These are phyloP conservation scores for Agriopis leucophaearia DNA, from an alignment of 2,888 invertebrate species.

Conservation along the genomic window DNA sequence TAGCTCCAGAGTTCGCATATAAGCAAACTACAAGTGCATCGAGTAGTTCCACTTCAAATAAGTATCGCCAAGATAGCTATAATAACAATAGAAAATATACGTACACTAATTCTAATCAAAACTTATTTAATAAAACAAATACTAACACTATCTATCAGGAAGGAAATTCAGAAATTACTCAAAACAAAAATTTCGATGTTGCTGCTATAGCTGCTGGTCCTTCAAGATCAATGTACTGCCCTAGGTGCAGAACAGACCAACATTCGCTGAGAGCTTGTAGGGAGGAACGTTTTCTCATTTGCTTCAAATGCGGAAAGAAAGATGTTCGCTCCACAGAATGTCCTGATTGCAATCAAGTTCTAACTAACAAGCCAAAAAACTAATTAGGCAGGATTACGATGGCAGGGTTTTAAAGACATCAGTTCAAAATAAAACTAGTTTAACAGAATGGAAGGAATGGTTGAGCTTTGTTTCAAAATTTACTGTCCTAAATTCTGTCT, in stretches of 20 bases:
- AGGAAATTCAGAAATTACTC: background rate
- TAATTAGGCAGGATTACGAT: slow-evolving; percentile 16
- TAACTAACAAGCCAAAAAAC: slow-evolving; percentile 15
- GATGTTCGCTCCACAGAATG: slow-evolving; percentile 14
- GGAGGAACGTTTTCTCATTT: slow-evolving; percentile 3
- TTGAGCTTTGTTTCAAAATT: background rate
- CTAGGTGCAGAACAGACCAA: slow-evolving; percentile 13
- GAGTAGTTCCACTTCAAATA: background rate
- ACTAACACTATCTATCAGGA: background rate
- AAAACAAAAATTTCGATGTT: background rate
- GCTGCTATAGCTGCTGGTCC: background rate
- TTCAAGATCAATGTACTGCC: slow-evolving; percentile 9
- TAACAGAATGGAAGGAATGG: background rate
- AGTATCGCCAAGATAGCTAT: background rate
- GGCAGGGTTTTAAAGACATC: background rate
- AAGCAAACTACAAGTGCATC: background rate
- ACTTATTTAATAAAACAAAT: background rate
- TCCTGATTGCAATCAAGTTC: background rate
- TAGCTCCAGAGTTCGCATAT: slow-evolving; percentile 43
- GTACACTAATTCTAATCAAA: background rate
- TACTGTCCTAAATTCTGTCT: background rate
- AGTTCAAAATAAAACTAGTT: background rate
- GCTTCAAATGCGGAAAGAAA: slow-evolving; percentile 27
- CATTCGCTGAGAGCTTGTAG: slow-evolving; percentile 13
- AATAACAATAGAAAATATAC: background rate